Base-by-base conservation (phyloP, 2,888 invertebrate species). In the Pomacea canaliculata region DNA sequence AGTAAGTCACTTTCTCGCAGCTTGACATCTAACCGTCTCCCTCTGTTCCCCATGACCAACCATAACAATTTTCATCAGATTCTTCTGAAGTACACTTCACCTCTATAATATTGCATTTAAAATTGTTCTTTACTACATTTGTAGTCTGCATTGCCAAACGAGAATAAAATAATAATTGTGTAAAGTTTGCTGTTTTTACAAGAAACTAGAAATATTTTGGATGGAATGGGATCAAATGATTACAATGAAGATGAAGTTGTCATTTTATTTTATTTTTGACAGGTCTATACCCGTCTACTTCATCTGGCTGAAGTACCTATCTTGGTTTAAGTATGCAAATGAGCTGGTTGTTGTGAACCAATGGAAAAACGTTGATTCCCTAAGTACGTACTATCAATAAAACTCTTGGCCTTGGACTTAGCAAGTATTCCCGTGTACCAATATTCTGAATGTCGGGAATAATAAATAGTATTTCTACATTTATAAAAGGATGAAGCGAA, bases 321-420 rank as follows among this genome's bases (percentile, higher is more conserved):
- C 97, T 0, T 97, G 97, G 97, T 97, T 97, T 91, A 94, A 95
- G 73, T 97, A 96, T 90, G 96, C 96, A 49, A 96, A 96, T 90
- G 97, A 97, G 90, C 96, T 96, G 0, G 91, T 97, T 48, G 92
- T 96, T 74, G 94, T 97, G 76, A 97, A 96, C 92, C 97, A 97
- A 88, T 97, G 97, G 97, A 90, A 93, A 0, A 94, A 94, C 68
- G 93, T 97, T 18, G 94, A 94, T 7, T 92, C 93, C 84, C 96
- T 97, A 84, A 78, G 85, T 85, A 74, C 72, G 79, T 70, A 65
- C 67, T 37, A 37, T 3, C 37, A 37, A 37, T 37, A 37, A 37
- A 37, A 37, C 37, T 37, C 5, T 37, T 37, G 37, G 1, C 37
- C 5, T 37, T 5, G 37, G 37, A 37, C 37, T 37, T 37, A 37